Base-by-base conservation (phyloP, 2,113 vertebrate species). In the Trematocara unimaculatum region DNA sequence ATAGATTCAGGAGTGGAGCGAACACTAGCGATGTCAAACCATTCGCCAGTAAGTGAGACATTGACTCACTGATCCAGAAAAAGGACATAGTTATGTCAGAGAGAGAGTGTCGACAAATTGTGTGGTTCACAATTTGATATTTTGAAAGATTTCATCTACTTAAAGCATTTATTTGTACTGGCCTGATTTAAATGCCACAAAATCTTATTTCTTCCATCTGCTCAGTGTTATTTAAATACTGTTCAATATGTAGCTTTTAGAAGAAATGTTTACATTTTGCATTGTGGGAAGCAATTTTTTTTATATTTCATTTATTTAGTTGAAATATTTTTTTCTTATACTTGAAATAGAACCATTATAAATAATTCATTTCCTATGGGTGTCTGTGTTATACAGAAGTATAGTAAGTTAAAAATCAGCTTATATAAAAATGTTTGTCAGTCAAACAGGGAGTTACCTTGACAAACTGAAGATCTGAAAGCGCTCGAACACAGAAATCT, bases 401-500 rank as follows among this genome's bases (percentile, higher is more conserved):
- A 18, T 77, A 77, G 45, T 31, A 49, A 49, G 42, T 20, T 64
- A 67, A 67, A 67, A 67, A 64, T 64, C 33, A 38, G 1, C 33
- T 67, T 13, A 1, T 38, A 38, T 67, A 67, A 74, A 74, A 74
- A 74, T 47, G 70, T 47, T 74, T 74, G 42, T 47, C 8, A 47
- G 23, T 74, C 70, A 18, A 74, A 47, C 42, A 45, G 14, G 15
- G 7, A n/a, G 31, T 60, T 91, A 99, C 98, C 98, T 98, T 99
- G 80, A 99, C 96, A 20, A 96, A 99, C 96, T 99, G 98, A 13
- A 99, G 96, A 95, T 99, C 98, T 0, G 88, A 94, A 82, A 99
- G 97, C 0, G 98, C 98, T 0, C 98, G 97, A 2, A 99, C 98
- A 5, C 97, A 98, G 97, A 99, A 99, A 91, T 99, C 98, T 0